These are phyloP conservation scores for Harmothoe impar DNA, from an alignment of 2,888 invertebrate genomes.

Conservation along the genomic window DNA sequence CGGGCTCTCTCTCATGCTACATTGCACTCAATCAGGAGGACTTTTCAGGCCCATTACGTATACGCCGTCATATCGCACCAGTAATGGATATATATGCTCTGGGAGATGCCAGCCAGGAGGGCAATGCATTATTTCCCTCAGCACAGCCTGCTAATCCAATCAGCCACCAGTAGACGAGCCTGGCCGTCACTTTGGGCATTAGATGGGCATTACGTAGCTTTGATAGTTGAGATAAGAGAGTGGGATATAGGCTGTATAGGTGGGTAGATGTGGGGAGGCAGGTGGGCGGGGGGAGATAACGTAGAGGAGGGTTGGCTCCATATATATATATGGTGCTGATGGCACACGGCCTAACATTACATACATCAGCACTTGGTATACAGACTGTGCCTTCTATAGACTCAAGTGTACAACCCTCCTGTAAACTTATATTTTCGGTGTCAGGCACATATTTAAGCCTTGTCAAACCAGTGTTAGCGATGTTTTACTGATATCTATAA, in stretches of 20 bases:
- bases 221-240: slow-evolving; percentile 16
- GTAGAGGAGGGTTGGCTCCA: neutral
- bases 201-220: slow-evolving; percentile 18
- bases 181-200: slow-evolving; percentile 1
- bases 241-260: neutral
- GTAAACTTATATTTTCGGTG: no score
- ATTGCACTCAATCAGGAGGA: slow-evolving; percentile 25
- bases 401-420: no score
- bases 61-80: neutral
- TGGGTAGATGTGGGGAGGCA: neutral
- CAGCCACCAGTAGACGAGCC: neutral
- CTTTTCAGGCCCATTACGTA: slow-evolving; percentile 30
- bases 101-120: slow-evolving; percentile 23
- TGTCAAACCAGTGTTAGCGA: no score
- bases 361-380: neutral
- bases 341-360: neutral
- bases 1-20: slow-evolving; percentile 4
- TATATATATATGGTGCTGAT: neutral
- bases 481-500: no score
- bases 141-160: neutral
- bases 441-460: no score
- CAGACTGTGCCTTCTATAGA: no score
- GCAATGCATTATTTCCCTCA: slow-evolving; percentile 11
- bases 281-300: neutral
- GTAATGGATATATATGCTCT: slow-evolving; percentile 21